Evolutionary conservation across 2,797 vertebrate species (phyloP).

Genomic region (Notoglanidium macrostoma): DNA sequence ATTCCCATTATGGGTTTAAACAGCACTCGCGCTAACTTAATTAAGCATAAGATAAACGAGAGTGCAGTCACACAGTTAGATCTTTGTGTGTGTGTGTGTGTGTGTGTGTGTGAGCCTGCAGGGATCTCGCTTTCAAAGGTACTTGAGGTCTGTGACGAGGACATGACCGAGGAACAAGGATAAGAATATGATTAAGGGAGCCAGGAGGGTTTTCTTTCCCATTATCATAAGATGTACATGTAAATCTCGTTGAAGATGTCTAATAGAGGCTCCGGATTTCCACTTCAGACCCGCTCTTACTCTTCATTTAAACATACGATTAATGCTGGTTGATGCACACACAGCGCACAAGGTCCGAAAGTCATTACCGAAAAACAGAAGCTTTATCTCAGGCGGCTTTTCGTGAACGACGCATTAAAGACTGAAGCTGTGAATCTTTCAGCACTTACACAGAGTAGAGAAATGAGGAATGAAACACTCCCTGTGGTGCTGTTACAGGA

Average conservation of each 20-base stretch:
- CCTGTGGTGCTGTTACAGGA: neutral
- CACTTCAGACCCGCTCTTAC: neutral
- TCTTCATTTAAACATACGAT: constrained; percentile 20
- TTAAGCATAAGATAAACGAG: constrained; percentile 55
- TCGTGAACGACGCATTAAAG: neutral
- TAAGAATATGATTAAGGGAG: constrained; percentile 17
- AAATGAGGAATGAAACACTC: neutral
- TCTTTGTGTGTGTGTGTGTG: constrained; percentile 33
- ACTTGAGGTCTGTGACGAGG: constrained; percentile 29
- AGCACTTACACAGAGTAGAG: neutral
- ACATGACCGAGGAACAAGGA: constrained; percentile 18
- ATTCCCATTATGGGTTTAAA: constrained; percentile 50
- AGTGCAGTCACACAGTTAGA: constrained; percentile 43
- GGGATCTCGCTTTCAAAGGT: constrained; percentile 18
- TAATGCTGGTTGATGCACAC: neutral
- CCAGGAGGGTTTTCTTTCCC: neutral
- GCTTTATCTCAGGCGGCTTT: neutral
- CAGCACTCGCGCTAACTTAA: constrained; percentile 55
- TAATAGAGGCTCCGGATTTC: neutral
- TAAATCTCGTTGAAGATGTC: constrained; percentile 12
- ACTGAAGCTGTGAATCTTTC: neutral
- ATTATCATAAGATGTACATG: neutral
- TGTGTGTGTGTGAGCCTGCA: neutral
- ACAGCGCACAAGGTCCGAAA: neutral
- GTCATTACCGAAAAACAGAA: neutral